phyloP scores from a whole-genome alignment of 2,797 vertebrate species.

The Manis crassicaudata region DNA sequence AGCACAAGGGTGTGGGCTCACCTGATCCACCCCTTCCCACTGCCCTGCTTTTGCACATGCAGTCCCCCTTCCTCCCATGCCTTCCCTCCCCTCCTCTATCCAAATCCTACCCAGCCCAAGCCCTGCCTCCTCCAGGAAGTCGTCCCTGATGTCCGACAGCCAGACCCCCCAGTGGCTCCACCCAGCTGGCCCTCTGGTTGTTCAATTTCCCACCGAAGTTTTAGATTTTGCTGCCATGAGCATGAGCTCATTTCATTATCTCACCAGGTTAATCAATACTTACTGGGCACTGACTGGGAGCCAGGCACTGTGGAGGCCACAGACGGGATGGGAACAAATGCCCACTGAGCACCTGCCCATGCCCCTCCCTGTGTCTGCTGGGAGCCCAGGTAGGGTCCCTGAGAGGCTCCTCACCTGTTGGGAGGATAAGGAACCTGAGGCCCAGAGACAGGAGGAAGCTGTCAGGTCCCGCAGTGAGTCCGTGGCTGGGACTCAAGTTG shows the following conservation, averaged over 20 bases:
- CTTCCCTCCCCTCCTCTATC: neutral
- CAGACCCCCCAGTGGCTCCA: neutral
- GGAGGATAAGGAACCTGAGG: neutral
- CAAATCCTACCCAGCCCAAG: neutral
- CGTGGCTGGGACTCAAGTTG: neutral
- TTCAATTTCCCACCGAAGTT: neutral
- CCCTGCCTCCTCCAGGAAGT: neutral
- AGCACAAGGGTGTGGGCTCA: neutral
- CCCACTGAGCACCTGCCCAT: neutral
- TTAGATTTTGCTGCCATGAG: neutral
- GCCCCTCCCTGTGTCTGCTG: rapidly evolving
- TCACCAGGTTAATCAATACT: neutral
- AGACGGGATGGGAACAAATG: neutral
- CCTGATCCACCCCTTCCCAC: too few relatives aligned
- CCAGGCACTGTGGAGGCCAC: neutral
- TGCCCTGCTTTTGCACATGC: neutral
- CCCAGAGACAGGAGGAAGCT: neutral
- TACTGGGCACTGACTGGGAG: neutral
- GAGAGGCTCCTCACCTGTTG: too few relatives aligned
- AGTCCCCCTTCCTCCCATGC: neutral
- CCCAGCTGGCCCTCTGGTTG: neutral
- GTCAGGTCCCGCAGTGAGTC: neutral
- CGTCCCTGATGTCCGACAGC: neutral
- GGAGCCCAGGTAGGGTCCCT: rapidly evolving
- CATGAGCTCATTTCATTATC: neutral